Base-by-base conservation (phyloP, 2,888 invertebrate species). In the Carterocephalus palaemon region DNA sequence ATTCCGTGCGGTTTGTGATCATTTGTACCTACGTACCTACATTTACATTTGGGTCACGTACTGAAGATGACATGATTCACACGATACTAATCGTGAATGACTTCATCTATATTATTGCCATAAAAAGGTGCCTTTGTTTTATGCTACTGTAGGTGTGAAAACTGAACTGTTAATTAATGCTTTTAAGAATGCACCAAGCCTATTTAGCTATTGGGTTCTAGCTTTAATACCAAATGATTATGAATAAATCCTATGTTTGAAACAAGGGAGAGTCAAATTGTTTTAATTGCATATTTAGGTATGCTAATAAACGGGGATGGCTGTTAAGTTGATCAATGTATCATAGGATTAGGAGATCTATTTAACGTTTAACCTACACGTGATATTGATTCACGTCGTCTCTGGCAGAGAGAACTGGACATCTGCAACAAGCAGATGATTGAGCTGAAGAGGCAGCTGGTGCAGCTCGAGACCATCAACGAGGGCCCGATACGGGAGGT, bases 401-500 rank as follows among this genome's bases (percentile, higher is more conserved):
- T 12, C 33, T 57, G 49, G 0, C 53, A 83, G 83, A 54, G 62
- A 13, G 85, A 85, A 1, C 41, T 68, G 7, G 71, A 75, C 52
- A 57, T 59, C 26, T 81, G 82, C 57, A 85, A 85, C 55, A 62
- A 53, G 15, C 60, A 65, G 15, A 50, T 82, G 59, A 48, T 62
- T 1, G 53, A 58, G 2, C 22, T 80, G 1, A 67, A 64, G 39
- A 48, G 51, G 17, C 47, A 59, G 31, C 53, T 53, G 5, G 48
- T 54, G 0, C 62, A 67, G 1, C 33, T 66, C 3, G 69, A 67
- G 4, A 29, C 10, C 56, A 2, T 26, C 1, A 28, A 28, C 4
- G 59, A 57, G 12, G 49, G 22, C 1, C 54, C 56, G 1, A 32
- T 75, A 1, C 39, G 41, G 1, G 60, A 57, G 0, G 75, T 68